Conservation (phyloP, 1,140 invertebrate genomes). For the Nephotettix cincticeps region DNA sequence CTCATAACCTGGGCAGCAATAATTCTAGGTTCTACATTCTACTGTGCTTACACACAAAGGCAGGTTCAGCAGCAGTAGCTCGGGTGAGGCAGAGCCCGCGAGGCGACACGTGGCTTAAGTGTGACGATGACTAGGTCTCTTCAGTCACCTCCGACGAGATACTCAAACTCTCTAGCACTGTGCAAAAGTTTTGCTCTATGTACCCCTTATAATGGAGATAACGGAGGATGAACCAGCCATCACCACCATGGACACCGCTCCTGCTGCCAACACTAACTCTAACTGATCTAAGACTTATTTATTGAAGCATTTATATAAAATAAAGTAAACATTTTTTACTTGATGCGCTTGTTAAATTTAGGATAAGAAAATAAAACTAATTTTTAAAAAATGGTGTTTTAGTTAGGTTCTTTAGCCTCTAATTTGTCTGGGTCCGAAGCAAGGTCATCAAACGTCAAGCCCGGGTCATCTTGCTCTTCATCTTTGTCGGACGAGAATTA, state of each 20-base stretch:
- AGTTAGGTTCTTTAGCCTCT: too few species aligned
- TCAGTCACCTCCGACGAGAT: constrained; percentile 89
- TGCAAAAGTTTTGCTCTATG: constrained; percentile 96
- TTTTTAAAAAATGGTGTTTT: too few species aligned
- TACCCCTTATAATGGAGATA: constrained; percentile 56
- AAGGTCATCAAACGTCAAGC: too few species aligned
- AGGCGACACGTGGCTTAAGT: constrained; percentile 85
- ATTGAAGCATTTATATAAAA: too few species aligned
- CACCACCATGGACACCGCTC: background rate
- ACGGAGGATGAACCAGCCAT: background rate
- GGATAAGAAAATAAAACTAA: too few species aligned
- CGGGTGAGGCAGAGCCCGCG: constrained; percentile 81
- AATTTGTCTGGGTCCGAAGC: too few species aligned
- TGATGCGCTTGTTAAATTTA: too few species aligned
- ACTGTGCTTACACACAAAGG: constrained; percentile 96
- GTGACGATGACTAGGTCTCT: constrained; percentile 95
- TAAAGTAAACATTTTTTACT: too few species aligned
- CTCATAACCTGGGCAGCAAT: constrained; percentile 91
- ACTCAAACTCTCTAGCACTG: constrained; percentile 98
- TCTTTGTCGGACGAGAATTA: too few species aligned
- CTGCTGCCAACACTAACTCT: background rate
- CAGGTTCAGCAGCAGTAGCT: constrained; percentile 91
- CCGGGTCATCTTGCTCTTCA: too few species aligned
- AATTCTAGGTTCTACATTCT: constrained; percentile 96
- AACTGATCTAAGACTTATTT: too few species aligned